phyloP scores from a whole-genome alignment of 2,113 vertebrate species.

The Laterallus jamaicensis region DNA sequence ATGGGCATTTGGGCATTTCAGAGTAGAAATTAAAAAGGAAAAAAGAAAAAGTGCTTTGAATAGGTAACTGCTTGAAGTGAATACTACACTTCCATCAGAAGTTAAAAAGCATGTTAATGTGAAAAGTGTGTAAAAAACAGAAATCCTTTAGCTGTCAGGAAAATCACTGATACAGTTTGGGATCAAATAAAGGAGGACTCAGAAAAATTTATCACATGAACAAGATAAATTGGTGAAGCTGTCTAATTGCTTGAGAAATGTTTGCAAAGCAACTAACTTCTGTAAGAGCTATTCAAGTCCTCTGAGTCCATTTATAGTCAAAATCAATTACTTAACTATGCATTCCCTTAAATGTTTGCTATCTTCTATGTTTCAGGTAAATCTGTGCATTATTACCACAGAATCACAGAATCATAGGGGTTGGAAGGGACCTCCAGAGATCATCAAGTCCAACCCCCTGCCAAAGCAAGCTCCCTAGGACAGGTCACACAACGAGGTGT shows the following conservation, averaged over 20 bases:
- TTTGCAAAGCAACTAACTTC: neutral
- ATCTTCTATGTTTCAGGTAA: conserved; percentile 27
- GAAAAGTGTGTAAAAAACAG: neutral
- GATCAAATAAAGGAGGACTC: neutral
- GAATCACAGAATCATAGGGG: no score
- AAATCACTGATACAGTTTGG: neutral
- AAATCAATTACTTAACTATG: neutral
- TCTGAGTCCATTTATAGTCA: neutral
- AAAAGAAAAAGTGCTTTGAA: neutral
- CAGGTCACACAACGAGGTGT: no score
- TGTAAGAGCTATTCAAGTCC: neutral
- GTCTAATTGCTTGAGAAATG: neutral
- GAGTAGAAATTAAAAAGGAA: neutral
- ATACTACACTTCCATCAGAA: neutral
- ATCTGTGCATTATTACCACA: neutral
- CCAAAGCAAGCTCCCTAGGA: no score
- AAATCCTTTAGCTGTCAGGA: neutral
- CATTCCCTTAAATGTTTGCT: neutral
- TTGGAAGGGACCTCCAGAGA: no score
- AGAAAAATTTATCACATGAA: neutral
- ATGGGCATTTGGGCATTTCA: neutral
- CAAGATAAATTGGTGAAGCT: neutral
- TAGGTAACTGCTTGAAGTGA: neutral
- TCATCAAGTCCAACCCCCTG: no score
- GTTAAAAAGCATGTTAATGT: neutral